These are phyloP conservation scores for Drosophila serrata DNA, from an alignment of 1,140 invertebrate species.

Conservation along the genomic window DNA sequence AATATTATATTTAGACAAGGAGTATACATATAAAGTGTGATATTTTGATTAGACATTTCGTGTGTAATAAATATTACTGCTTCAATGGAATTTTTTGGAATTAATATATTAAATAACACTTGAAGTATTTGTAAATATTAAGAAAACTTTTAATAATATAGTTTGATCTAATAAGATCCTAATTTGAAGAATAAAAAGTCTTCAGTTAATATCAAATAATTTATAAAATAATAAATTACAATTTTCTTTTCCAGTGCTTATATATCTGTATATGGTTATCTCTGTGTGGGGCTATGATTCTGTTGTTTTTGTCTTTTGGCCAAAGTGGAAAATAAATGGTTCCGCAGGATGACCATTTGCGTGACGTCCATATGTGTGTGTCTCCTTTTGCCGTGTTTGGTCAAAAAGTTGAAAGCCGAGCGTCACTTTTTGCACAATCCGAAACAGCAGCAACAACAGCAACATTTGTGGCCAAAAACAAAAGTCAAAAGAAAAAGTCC, in stretches of 20 bases:
- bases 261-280: conserved; percentile 12
- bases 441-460: conserved; percentile 37
- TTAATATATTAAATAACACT: too few relatives aligned
- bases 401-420: conserved; percentile 80
- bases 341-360: conserved; percentile 83
- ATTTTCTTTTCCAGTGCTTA: neutral
- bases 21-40: too few relatives aligned
- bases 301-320: conserved; percentile 70
- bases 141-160: too few relatives aligned
- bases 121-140: neutral
- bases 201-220: neutral
- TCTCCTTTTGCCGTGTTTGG: conserved; percentile 49
- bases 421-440: conserved; percentile 71
- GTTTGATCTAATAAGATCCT: too few relatives aligned
- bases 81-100: too few relatives aligned
- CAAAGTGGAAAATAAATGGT: conserved; percentile 84
- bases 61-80: too few relatives aligned
- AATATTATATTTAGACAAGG: too few relatives aligned
- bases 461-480: conserved; percentile 74
- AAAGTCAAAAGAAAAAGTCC: conserved; percentile 71
- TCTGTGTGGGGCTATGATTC: conserved; percentile 36
- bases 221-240: neutral
- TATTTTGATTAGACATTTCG: too few relatives aligned
- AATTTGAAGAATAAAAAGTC: neutral
- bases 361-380: conserved; percentile 48